Evolutionary conservation across 1,140 invertebrate species (phyloP), one percentile per base, ranked within the genome.

Genomic region (Metaphire vulgaris): DNA sequence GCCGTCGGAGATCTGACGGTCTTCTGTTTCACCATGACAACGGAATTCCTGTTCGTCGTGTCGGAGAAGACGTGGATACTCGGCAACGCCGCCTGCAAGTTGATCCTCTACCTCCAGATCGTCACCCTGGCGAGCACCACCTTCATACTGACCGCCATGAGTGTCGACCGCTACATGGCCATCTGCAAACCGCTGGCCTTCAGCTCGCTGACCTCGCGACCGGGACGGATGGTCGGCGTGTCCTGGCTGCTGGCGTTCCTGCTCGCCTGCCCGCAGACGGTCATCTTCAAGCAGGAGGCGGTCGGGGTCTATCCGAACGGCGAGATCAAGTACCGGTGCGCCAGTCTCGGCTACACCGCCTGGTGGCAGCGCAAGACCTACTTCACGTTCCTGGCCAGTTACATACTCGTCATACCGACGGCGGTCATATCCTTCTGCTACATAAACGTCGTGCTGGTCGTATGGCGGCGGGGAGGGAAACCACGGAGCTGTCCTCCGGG

Each of bases 81-180:
- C 12, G 83, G 85, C 1, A 81, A 82, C 2, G 79, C 79, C 0
- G 81, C 79, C 0, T 88, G 87, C 80, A 87, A 87, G 78, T 74
- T 87, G 1, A 79, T 87, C 14, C 82, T 85, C 0, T 88, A 87
- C 77, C 80, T 84, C 31, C 87, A 88, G 80, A 84, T 84, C 12
- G 83, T 88, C 2, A 86, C 86, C 0, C 79, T 88, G 16, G 84
- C 86, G 2, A 85, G 84, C 65, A 88, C 87, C 0, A 87, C 86
- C 0, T 88, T 87, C 79, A 86, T 88, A n/a, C 76, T 88, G 2
- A 83, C 86, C 15, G 85, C 84, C 1, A 88, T 88, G 87, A 85
- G 84, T 28, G 85, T 84, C 70, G 86, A 88, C 74, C 80, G 86
- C 15, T 87, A 85, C 76, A 80, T 86, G 79, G 87, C 87, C 6